Conservation (phyloP, 2,797 vertebrate species). For the Micropoecilia bifurca region DNA sequence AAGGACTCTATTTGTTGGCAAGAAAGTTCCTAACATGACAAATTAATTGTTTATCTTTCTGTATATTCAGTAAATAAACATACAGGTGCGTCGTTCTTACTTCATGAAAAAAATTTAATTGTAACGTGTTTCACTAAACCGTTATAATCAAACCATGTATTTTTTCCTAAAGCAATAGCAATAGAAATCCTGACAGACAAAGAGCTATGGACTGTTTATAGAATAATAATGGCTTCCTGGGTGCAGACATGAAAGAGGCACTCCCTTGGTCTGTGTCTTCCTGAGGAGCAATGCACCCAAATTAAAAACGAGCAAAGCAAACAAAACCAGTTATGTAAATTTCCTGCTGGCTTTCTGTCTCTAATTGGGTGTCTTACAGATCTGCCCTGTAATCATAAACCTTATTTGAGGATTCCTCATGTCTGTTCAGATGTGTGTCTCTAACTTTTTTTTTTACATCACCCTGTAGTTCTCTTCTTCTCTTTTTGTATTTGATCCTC, state of each 20-base stretch:
- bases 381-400: neutral
- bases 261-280: neutral
- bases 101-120: no score
- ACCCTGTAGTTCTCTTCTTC: neutral
- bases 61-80: neutral
- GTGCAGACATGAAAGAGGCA: neutral
- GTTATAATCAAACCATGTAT: neutral
- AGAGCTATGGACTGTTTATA: neutral
- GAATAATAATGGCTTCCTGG: neutral
- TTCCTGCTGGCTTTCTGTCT: constrained; percentile 1
- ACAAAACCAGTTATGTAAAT: neutral
- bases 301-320: neutral
- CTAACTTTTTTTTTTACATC: neutral
- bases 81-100: neutral
- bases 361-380: neutral
- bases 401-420: neutral
- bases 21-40: neutral
- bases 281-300: neutral
- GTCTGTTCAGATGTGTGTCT: neutral
- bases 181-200: neutral
- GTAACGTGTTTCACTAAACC: neutral
- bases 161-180: neutral
- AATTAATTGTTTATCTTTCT: neutral
- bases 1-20: constrained; percentile 2
- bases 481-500: neutral